Evolutionary conservation across 2,113 vertebrate species (phyloP), one percentile per base, ranked within the genome.

Genomic region (Gavialis gangeticus): DNA sequence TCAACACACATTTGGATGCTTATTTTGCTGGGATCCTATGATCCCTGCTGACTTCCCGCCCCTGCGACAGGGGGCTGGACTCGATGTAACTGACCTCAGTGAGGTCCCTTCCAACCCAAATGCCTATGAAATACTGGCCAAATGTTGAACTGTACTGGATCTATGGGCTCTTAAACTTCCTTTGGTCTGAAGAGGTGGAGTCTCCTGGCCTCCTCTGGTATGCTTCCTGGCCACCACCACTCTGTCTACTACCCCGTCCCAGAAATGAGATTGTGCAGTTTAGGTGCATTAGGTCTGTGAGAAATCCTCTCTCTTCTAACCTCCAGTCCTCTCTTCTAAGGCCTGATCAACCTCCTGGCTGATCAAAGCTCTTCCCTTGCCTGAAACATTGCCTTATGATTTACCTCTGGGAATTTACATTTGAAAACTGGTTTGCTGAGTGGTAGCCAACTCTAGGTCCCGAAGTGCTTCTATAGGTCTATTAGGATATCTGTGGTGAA

Each of bases 141-240:
- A 14, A 2, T 1, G 18, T 25, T 6, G 0, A 22, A 4, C 5
- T 54, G 62, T 1, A 79, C 0, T 46, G 46, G 46, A 46, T 46
- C 46, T 46, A 46, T 46, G 46, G 46, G 46, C 46, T 46, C 8
- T 46, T 46, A 46, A 46, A 46, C 46, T 46, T 46, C 46, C 46
- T 9, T 46, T 46, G 46, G 46, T 46, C 46, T 46, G 46, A 46
- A 46, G 46, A 46, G 46, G 46, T 46, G 2, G 46, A 46, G 46
- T 46, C 46, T 46, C 46, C 7, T 46, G 7, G 8, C 46, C 46
- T 46, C 9, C 46, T 46, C 46, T 46, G 46, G 46, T 46, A 46
- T 46, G 46, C 46, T 46, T 46, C 46, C 46, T 46, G 46, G 46
- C 46, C 46, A 46, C 46, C 46, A 46, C 46, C 46, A 46, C 46